Conservation (phyloP, 2,113 vertebrate species). For the Dromiciops gliroides region DNA sequence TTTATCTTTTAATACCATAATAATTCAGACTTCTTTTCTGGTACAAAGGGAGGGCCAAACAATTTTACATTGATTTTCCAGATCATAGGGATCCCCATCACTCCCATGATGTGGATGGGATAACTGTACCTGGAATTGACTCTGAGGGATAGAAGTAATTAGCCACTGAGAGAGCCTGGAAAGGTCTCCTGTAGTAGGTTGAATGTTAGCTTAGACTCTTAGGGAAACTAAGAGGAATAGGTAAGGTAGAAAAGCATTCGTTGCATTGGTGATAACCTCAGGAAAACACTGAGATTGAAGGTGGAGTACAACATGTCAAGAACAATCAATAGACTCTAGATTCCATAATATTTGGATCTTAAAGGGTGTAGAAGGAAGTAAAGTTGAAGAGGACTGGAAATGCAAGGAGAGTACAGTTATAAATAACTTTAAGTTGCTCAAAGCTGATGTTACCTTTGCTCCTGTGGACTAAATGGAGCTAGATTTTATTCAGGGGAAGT, state of each 20-base stretch:
- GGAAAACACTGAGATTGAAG: neutral
- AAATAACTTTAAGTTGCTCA: neutral
- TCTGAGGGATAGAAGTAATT: neutral
- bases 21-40: too few relatives aligned
- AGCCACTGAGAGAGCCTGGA: too few relatives aligned
- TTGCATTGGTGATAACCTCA: neutral
- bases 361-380: neutral
- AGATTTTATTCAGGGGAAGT: neutral
- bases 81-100: too few relatives aligned
- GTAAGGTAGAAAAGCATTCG: neutral
- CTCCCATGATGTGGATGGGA: too few relatives aligned
- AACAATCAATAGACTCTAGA: neutral
- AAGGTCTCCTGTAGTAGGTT: neutral
- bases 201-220: neutral
- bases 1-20: too few relatives aligned
- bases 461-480: neutral
- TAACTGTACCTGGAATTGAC: neutral
- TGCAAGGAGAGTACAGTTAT: neutral
- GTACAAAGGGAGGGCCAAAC: too few relatives aligned
- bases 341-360: neutral
- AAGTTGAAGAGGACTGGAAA: neutral
- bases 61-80: too few relatives aligned
- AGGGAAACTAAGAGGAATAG: neutral
- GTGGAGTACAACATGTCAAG: neutral
- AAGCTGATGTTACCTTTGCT: neutral